Base-by-base conservation (phyloP, 2,113 vertebrate species). In the Gasterosteus nipponicus region DNA sequence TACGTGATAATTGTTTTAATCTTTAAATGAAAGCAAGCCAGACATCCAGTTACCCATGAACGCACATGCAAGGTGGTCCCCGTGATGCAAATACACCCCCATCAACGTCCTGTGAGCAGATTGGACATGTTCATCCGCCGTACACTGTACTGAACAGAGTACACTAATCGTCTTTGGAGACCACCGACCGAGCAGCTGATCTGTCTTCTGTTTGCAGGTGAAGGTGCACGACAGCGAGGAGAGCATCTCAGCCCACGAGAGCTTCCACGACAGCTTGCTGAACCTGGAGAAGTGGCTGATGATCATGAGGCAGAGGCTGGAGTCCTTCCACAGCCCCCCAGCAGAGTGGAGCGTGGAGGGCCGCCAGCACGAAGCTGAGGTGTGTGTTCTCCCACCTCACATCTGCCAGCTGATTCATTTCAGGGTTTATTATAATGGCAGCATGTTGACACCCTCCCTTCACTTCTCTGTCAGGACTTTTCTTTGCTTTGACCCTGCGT, bases 221-320 rank as follows among this genome's bases (percentile, higher is more conserved):
- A 92, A 90, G 73, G 69, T 89, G 33, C 72, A 22, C 0, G 85
- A 93, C 56, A 92, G 93, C 15, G 92, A 93, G 82, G 87, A 94
- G 53, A 79, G 75, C 0, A 67, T 97, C 18, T 75, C n/a, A 14
- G 93, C 95, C 18, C 96, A 98, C 0, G 94, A 94, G 84, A 70
- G 83, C 15, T 97, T 96, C 77, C 94, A 93, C 18, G 90, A 96
- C 18, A 89, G 88, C 60, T 86, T 96, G 2, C 92, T 92, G 63
- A 95, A 95, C 77, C 84, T 97, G 4, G 91, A 93, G 81, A 95
- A 95, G 72, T 97, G 97, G 97, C 79, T 97, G 38, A 73, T 91
- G 81, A 49, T 88, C 77, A 94, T 90, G 82, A 93, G 64, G 0
- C 95, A 95, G 87, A 96, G 92, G 81, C 77, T 97, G 82, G 91